Conservation (phyloP, 2,888 invertebrate genomes). For the Scrobipalpa atriplicella region DNA sequence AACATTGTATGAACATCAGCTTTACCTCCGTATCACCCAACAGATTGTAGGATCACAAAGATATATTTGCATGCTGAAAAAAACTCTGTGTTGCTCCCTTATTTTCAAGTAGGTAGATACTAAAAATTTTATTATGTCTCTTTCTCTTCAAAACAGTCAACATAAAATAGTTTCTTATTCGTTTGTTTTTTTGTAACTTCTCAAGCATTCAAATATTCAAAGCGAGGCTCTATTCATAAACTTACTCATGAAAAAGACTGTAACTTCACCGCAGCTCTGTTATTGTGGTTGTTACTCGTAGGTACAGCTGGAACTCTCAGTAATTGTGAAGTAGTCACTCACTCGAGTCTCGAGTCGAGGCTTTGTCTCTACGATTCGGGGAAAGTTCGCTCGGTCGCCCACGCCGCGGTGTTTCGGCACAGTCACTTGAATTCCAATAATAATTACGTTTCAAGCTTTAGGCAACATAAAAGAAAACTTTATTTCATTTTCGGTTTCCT, state of each 20-base stretch:
- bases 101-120: too few species aligned
- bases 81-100: too few species aligned
- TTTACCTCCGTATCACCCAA: too few species aligned
- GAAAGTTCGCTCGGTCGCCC: neutral
- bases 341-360: neutral
- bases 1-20: too few species aligned
- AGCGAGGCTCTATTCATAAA: neutral
- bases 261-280: neutral
- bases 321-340: slow-evolving; percentile 4
- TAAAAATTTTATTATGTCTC: too few species aligned
- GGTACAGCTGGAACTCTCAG: neutral
- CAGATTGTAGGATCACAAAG: too few species aligned
- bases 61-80: too few species aligned
- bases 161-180: neutral
- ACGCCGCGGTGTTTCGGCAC: neutral
- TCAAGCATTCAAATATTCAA: slow-evolving; percentile 2
- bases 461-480: neutral
- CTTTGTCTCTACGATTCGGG: neutral
- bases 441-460: slow-evolving; percentile 4
- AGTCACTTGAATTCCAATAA: slow-evolving; percentile 9
- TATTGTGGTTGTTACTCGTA: neutral
- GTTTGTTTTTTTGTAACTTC: neutral
- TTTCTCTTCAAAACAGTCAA: too few species aligned
- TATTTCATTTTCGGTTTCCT: neutral
- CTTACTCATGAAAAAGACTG: neutral